Conservation (phyloP, 2,797 vertebrate genomes). For the Natrix natrix region DNA sequence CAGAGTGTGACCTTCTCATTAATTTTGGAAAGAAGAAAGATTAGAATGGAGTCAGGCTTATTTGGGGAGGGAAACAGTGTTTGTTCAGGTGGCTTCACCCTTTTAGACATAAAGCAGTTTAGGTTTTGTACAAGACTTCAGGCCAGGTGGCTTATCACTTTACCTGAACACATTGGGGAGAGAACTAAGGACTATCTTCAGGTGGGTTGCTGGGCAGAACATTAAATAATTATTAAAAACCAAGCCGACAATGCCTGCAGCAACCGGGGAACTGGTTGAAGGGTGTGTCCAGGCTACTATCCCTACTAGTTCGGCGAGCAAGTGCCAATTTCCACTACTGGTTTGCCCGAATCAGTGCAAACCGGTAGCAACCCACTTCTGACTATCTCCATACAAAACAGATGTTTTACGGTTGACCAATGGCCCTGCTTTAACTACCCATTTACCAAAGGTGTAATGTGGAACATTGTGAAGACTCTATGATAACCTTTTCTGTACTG, state of each 20-base stretch:
- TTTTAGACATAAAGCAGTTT: neutral
- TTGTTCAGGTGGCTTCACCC: neutral
- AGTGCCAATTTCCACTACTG: too few relatives aligned
- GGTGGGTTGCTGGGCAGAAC: too few relatives aligned
- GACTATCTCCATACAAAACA: neutral
- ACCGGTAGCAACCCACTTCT: too few relatives aligned
- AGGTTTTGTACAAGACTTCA: neutral
- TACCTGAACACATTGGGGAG: neutral
- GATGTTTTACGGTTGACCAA: neutral
- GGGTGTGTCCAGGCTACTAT: too few relatives aligned
- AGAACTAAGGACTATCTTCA: neutral
- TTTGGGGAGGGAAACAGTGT: neutral
- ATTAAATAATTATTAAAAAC: too few relatives aligned
- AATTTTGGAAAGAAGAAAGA: neutral
- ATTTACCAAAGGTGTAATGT: neutral
- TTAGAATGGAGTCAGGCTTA: fast-evolving
- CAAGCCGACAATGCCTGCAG: too few relatives aligned
- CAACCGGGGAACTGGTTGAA: too few relatives aligned
- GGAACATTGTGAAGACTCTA: neutral
- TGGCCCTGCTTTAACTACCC: neutral
- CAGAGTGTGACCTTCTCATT: neutral
- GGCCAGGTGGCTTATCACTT: neutral
- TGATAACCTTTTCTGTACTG: neutral
- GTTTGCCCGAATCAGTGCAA: too few relatives aligned
- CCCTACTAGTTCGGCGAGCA: too few relatives aligned